A percentile compares a stretch with the other conserved stretches of the same genome.
phyloP scores from a whole-genome alignment of 2,888 invertebrate genomes.

The Tinea trinotella region DNA sequence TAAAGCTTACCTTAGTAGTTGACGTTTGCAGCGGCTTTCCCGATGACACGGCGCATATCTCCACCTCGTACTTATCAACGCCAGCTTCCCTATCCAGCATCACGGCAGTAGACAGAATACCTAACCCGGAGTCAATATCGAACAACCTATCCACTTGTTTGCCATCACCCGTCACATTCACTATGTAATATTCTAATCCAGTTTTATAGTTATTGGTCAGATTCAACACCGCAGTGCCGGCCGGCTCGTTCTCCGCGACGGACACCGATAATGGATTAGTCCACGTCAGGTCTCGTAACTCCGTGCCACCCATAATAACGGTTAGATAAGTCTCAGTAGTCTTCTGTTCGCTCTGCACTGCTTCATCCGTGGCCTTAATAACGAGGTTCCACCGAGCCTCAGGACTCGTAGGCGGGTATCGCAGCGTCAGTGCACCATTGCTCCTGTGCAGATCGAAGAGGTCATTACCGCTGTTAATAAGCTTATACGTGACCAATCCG shows the following conservation, averaged over 20 bases:
- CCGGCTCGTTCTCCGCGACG: conserved; percentile 91
- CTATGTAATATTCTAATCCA: conserved; percentile 91
- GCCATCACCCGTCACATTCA: conserved; percentile 83
- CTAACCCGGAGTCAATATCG: conserved; percentile 90
- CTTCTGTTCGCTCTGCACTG: conserved; percentile 88
- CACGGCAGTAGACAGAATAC: conserved; percentile 88
- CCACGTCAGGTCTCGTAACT: conserved; percentile 72
- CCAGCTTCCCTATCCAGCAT: conserved; percentile 89
- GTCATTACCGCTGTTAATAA: conserved; percentile 84
- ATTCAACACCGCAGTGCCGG: conserved; percentile 87
- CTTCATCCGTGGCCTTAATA: conserved; percentile 92
- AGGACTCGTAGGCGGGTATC: conserved; percentile 70
- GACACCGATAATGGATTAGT: conserved; percentile 80
- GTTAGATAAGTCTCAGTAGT: conserved; percentile 91
- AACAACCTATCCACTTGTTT: conserved; percentile 90
- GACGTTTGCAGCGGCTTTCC: conserved; percentile 81
- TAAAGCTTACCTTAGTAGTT: conserved; percentile 80
- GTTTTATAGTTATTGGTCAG: conserved; percentile 80
- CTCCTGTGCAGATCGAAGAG: conserved; percentile 86
- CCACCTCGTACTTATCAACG: conserved; percentile 85
- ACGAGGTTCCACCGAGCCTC: conserved; percentile 86
- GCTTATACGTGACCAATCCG: conserved; percentile 91
- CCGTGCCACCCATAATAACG: conserved; percentile 79
- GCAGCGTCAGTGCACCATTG: conserved; percentile 80
- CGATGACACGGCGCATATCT: conserved; percentile 86